Percentiles rank a stretch among this genome's conserved stretches.
Evolutionary conservation across 2,888 invertebrate species (phyloP).

Genomic region (Nephrotoma guestfalica): DNA sequence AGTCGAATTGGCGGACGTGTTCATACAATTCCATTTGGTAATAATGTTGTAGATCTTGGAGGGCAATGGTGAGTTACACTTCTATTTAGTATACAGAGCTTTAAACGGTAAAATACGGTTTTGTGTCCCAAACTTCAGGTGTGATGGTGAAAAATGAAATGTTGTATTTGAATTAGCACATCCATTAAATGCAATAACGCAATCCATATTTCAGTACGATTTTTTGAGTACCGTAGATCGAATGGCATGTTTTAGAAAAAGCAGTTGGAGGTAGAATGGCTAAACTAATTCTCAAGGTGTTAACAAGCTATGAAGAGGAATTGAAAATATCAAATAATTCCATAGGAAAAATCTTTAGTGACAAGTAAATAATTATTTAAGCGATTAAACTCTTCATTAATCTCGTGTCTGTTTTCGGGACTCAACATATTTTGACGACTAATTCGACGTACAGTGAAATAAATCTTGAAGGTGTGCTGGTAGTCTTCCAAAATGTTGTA

Average conservation of each 20-base stretch:
- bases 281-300: constrained; percentile 17
- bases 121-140: neutral
- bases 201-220: constrained; percentile 8
- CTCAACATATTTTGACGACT: neutral
- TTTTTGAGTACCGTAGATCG: constrained; percentile 25
- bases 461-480: constrained; percentile 35
- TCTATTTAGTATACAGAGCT: neutral
- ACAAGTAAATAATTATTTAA: constrained; percentile 15
- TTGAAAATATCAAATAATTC: constrained; percentile 24
- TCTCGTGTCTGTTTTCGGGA: neutral
- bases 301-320: constrained; percentile 25
- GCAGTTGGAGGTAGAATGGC: constrained; percentile 24
- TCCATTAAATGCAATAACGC: neutral
- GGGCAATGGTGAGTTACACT: constrained; percentile 49
- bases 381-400: neutral
- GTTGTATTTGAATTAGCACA: neutral
- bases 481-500: constrained; percentile 40
- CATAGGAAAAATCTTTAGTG: constrained; percentile 23
- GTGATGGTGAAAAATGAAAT: neutral
- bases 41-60: constrained; percentile 46
- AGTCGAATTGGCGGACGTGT: constrained; percentile 24
- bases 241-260: constrained; percentile 27
- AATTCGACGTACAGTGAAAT: constrained; percentile 22
- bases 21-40: constrained; percentile 19
- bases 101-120: neutral